These are phyloP conservation scores for Gadopsis bispinosus DNA, from an alignment of 2,797 vertebrate species.

Conservation along the genomic window DNA sequence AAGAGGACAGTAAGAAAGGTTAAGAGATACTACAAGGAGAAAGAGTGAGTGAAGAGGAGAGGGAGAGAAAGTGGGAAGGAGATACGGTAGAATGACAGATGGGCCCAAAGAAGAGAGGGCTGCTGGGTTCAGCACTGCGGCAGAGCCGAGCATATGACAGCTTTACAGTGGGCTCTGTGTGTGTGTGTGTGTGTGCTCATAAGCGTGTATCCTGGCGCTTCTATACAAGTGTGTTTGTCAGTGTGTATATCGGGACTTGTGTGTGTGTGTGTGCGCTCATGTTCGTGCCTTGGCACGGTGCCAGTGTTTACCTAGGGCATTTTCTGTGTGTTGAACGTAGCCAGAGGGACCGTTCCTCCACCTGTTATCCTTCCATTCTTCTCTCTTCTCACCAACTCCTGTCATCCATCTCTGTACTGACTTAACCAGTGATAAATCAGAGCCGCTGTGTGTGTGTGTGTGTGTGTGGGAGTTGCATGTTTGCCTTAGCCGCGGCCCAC, in stretches of 20 bases:
- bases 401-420: conserved; percentile 67
- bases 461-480: conserved; percentile 37
- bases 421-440: conserved; percentile 63
- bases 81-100: conserved; percentile 74
- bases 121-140: conserved; percentile 78
- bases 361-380: conserved; percentile 72
- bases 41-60: conserved; percentile 11
- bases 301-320: conserved; percentile 72
- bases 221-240: conserved; percentile 21
- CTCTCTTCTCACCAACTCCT: conserved; percentile 44
- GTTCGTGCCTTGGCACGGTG: conserved; percentile 61
- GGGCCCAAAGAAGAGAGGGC: conserved; percentile 73
- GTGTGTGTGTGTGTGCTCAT: conserved; percentile 30
- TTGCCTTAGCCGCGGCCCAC: conserved; percentile 47
- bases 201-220: conserved; percentile 22
- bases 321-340: conserved; percentile 62
- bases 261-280: conserved; percentile 21
- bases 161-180: conserved; percentile 63
- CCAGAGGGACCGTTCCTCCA: conserved; percentile 65
- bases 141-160: conserved; percentile 78
- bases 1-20: conserved; percentile 27
- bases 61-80: conserved; percentile 26
- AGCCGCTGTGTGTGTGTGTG: neutral
- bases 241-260: conserved; percentile 7
- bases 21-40: conserved; percentile 57